Percentiles rank a stretch among this genome's conserved stretches.
Conservation (phyloP, 23 tunicate genomes). For the Aplidium turbinatum region DNA sequence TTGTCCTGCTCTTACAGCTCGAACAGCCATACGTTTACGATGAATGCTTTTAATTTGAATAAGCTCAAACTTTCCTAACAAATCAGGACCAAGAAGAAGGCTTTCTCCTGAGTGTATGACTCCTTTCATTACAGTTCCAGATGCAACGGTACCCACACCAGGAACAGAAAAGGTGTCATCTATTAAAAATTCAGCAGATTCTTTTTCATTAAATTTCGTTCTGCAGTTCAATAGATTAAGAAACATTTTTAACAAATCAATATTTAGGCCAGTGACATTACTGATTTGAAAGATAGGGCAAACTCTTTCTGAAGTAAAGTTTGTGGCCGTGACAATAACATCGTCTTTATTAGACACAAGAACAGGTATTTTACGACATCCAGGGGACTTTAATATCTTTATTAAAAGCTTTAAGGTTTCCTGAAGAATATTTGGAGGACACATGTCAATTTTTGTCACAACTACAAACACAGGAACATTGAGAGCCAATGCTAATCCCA, state of each 20-base stretch:
- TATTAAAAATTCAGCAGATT: conserved; percentile 80
- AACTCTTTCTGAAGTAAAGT: conserved; percentile 96
- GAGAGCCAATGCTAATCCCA: conserved; percentile 93
- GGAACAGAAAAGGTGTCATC: conserved; percentile 99
- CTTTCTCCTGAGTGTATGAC: conserved; percentile 71
- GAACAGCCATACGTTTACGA: conserved; percentile 91
- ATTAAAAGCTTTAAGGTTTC: conserved; percentile 84
- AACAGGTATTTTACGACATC: conserved; percentile 96
- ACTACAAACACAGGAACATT: conserved; percentile 99
- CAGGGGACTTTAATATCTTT: conserved; percentile 90
- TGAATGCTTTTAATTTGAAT: conserved; percentile 89
- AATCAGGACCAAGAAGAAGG: conserved; percentile 89
- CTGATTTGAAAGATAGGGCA: conserved; percentile 97
- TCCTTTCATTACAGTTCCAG: conserved; percentile 94
- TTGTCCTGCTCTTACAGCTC: conserved; percentile 89
- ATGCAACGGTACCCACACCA: conserved; percentile 71
- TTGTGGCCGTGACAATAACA: conserved; percentile 86
- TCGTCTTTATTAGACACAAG: conserved; percentile 84
- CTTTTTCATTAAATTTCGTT: conserved; percentile 72
- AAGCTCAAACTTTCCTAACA: conserved; percentile 89
- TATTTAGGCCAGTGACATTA: conserved; percentile 94
- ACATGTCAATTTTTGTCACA: conserved; percentile 99
- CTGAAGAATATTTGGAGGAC: conserved; percentile 91
- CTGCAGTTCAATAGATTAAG: conserved; percentile 88
- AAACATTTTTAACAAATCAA: conserved; percentile 86